A percentile compares a stretch with the other conserved stretches of the same genome.
Conservation (phyloP, 2,888 invertebrate genomes). For the Agrochola litura region DNA sequence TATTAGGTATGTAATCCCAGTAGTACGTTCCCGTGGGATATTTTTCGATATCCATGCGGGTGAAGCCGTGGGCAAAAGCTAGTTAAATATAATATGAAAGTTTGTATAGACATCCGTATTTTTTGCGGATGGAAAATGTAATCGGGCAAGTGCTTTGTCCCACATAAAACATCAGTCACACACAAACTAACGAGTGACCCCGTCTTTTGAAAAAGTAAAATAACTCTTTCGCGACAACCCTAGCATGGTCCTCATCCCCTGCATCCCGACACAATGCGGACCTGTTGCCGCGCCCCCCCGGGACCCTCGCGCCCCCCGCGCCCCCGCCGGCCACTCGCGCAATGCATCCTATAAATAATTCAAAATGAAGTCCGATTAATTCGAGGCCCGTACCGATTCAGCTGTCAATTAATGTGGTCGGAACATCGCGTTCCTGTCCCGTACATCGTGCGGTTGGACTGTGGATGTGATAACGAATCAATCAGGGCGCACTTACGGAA, state of each 20-base stretch:
- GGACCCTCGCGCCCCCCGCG: slow-evolving; percentile 53
- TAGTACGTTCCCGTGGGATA: no score
- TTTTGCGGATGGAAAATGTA: no score
- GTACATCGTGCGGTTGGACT: slow-evolving; percentile 37
- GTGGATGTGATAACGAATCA: slow-evolving; percentile 66
- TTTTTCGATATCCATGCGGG: no score
- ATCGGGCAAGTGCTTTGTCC: no score
- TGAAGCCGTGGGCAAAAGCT: no score
- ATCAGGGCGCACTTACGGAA: slow-evolving; percentile 44
- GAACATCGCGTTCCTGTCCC: slow-evolving; percentile 66
- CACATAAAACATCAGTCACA: neutral
- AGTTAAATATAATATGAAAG: no score
- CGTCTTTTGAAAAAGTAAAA: neutral
- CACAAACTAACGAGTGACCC: neutral
- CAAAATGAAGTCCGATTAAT: slow-evolving; percentile 86
- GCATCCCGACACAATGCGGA: slow-evolving; percentile 87
- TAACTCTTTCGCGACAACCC: slow-evolving; percentile 72
- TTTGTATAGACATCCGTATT: no score
- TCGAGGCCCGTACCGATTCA: slow-evolving; percentile 87
- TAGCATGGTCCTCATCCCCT: slow-evolving; percentile 79
- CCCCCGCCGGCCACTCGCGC: slow-evolving; percentile 74
- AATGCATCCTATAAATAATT: slow-evolving; percentile 87
- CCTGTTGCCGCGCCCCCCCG: slow-evolving; percentile 79
- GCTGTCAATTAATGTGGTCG: slow-evolving; percentile 87
- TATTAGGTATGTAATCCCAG: no score